Conservation (phyloP, 2,797 vertebrate genomes). For the Acanthurus lineatus region DNA sequence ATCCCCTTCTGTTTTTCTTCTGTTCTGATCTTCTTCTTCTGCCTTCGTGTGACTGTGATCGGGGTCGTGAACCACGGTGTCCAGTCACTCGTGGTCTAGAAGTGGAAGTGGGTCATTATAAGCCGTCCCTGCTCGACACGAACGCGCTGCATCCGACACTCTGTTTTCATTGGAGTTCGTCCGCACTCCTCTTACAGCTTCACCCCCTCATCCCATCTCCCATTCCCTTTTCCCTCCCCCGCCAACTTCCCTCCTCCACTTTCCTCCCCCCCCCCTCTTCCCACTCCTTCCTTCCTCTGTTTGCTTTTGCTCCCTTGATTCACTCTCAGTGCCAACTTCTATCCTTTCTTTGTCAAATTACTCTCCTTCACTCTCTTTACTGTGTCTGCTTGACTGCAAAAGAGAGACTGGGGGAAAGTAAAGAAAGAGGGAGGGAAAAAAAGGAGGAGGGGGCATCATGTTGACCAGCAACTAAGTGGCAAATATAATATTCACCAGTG, state of each 20-base stretch:
- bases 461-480: slow-evolving; percentile 47
- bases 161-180: slow-evolving; percentile 77
- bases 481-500: slow-evolving; percentile 38
- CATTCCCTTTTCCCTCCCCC: slow-evolving; percentile 57
- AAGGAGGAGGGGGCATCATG: slow-evolving; percentile 10
- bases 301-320: slow-evolving; percentile 84
- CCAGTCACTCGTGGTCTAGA: slow-evolving; percentile 53
- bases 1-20: slow-evolving; percentile 32
- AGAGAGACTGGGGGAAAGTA: slow-evolving; percentile 39
- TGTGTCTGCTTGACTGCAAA: slow-evolving; percentile 64
- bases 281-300: slow-evolving; percentile 84
- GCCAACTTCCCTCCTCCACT: slow-evolving; percentile 72
- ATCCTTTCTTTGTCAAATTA: slow-evolving; percentile 74
- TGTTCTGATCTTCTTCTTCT: slow-evolving; percentile 12
- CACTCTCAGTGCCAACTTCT: slow-evolving; percentile 79
- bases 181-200: slow-evolving; percentile 57
- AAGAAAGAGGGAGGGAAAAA: slow-evolving; percentile 14
- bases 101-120: slow-evolving; percentile 57
- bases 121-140: slow-evolving; percentile 47
- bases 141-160: slow-evolving; percentile 76
- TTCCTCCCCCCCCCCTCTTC: slow-evolving; percentile 72
- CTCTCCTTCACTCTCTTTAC: slow-evolving; percentile 62
- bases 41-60: slow-evolving; percentile 2
- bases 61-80: slow-evolving; percentile 44
- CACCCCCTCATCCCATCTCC: slow-evolving; percentile 55